Conservation (phyloP, 2,888 invertebrate species). For the Pycnomerus fuliginosus region DNA sequence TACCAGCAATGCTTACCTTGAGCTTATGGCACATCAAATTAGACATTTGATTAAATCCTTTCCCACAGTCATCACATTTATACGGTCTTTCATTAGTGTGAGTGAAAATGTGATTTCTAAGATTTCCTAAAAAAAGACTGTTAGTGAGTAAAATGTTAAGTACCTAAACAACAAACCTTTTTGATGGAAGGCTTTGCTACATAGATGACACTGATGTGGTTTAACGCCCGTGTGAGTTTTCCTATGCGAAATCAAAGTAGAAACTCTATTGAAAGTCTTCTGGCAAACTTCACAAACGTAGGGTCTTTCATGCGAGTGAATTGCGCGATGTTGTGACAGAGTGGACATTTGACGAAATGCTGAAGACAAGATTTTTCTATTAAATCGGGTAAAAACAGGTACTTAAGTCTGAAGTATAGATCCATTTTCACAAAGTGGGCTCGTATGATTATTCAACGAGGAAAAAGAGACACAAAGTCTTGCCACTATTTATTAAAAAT, state of each 20-base stretch:
- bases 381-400: no score
- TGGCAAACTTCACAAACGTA: constrained; percentile 73
- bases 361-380: constrained; percentile 29
- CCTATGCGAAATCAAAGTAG: constrained; percentile 76
- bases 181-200: constrained; percentile 78
- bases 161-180: constrained; percentile 58
- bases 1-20: no score
- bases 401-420: no score
- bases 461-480: no score
- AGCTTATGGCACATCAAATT: constrained; percentile 77
- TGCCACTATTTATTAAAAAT: no score
- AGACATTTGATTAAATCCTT: constrained; percentile 80
- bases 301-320: constrained; percentile 73
- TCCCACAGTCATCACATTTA: constrained; percentile 70
- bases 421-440: no score
- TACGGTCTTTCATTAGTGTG: constrained; percentile 78
- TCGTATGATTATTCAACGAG: no score
- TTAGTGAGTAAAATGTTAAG: neutral
- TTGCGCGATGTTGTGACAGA: constrained; percentile 74
- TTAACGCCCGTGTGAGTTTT: constrained; percentile 76
- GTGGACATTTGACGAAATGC: constrained; percentile 74
- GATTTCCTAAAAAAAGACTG: constrained; percentile 58
- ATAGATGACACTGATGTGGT: constrained; percentile 71
- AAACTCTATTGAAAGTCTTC: constrained; percentile 77
- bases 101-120: constrained; percentile 74